Conservation (phyloP, 2,888 invertebrate genomes). For the Trilocha varians region DNA sequence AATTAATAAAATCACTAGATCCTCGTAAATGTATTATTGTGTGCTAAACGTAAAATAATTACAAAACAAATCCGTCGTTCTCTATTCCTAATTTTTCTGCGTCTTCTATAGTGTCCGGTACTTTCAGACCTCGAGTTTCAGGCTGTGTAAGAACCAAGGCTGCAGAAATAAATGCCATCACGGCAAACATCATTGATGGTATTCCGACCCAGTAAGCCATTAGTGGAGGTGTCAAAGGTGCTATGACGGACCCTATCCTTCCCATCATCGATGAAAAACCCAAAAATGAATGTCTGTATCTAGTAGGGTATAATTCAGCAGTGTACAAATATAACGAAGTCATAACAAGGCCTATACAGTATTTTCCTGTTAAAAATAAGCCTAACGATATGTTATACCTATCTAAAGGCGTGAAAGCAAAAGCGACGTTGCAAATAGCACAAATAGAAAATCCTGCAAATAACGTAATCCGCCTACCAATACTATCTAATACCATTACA, state of each 20-base stretch:
- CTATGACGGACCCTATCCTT: constrained; percentile 78
- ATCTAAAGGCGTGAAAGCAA: constrained; percentile 60
- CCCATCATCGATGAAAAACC: constrained; percentile 82
- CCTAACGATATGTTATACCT: constrained; percentile 37
- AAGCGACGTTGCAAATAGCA: constrained; percentile 65
- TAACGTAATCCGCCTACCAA: constrained; percentile 67
- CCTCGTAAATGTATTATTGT: too few relatives aligned
- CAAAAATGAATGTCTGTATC: constrained; percentile 77
- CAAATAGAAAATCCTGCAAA: constrained; percentile 54
- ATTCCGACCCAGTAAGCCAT: constrained; percentile 64
- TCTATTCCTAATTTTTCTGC: constrained; percentile 46
- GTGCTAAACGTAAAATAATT: too few relatives aligned
- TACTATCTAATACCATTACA: constrained; percentile 73
- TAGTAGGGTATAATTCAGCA: constrained; percentile 82
- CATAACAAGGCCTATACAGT: constrained; percentile 77
- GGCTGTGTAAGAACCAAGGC: constrained; percentile 54
- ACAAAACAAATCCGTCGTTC: constrained; percentile 3
- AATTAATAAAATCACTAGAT: too few relatives aligned
- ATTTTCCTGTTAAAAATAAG: constrained; percentile 76
- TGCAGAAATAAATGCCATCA: constrained; percentile 44
- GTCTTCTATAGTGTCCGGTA: constrained; percentile 63
- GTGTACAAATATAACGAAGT: constrained; percentile 78
- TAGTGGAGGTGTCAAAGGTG: constrained; percentile 79
- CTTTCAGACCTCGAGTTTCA: constrained; percentile 49
- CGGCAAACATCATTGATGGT: constrained; percentile 54